Percentiles rank a stretch among this genome's conserved stretches.
phyloP scores from a whole-genome alignment of 2,888 invertebrate genomes.

The Cephus rjabovi region DNA sequence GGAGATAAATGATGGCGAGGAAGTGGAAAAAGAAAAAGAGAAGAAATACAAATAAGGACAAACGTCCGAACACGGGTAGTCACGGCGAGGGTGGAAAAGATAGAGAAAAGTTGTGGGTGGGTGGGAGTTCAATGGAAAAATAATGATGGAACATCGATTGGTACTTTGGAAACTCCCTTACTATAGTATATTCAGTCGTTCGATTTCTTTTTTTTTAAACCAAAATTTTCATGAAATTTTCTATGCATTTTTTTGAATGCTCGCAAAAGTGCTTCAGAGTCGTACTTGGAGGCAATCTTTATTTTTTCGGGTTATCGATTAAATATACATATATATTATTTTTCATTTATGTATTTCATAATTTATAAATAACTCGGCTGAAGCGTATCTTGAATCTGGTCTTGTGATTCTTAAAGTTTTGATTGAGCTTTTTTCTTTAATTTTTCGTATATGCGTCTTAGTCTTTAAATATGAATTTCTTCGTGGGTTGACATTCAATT shows the following conservation, averaged over 20 bases:
- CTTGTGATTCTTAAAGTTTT: background rate
- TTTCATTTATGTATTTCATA: background rate
- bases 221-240: background rate
- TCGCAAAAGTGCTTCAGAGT: background rate
- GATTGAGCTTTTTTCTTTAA: background rate
- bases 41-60: background rate
- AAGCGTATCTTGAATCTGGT: background rate
- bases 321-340: background rate
- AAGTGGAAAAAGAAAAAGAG: background rate
- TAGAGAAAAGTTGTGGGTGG: background rate
- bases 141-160: background rate
- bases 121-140: background rate
- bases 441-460: background rate
- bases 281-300: background rate
- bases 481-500: background rate
- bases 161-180: background rate
- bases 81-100: background rate
- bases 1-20: background rate
- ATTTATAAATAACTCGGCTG: background rate
- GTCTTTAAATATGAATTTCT: background rate
- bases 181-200: background rate
- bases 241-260: background rate
- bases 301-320: background rate
- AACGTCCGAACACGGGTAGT: background rate
- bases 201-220: rapidly evolving